Evolutionary conservation across 2,113 vertebrate species (phyloP), one percentile per base, ranked within the genome.

Genomic region (Chelonoidis abingdonii): DNA sequence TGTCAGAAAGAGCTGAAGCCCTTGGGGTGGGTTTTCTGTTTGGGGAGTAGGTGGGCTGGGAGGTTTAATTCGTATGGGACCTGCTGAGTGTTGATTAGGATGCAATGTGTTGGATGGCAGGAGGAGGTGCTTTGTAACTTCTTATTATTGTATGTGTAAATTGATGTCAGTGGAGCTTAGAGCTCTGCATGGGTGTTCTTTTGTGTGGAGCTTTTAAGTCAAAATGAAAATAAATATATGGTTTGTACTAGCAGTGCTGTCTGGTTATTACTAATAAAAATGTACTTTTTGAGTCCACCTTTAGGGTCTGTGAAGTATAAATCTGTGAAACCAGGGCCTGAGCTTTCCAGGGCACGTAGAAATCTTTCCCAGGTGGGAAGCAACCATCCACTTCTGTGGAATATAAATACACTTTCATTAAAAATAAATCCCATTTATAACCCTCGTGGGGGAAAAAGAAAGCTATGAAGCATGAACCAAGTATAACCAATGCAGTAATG

Each of bases 291-390:
- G 86, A 87, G 80, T 31, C 4, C 88, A 86, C 25, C 53, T n/a
- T 10, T 89, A 14, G 44, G 56, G 44, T 56, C 59, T 84, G 1
- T 84, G 1, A 54, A 27, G 53, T 54, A 59, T 72, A 21, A 88
- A 62, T 50, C 27, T 80, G 25, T 91, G 56, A 93, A 56, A 88
- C 41, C 80, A 83, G 80, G 1, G 3, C 79, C 79, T 41, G 83
- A 57, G 83, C 57, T 9, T 2, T 84, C n/a, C 69, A 83, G 12
- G 19, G 53, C 4, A 38, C 54, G 85, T 44, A 76, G n/a, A 44
- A 25, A 24, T 44, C 22, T 93, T 27, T 84, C 93, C 87, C 81
- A 84, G 92, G 92, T 84, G 47, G 88, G 86, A 89, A 86, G 86
- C 86, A 89, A 86, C 69, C 5, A 54, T 6, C 84, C 21, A 62